phyloP scores from a whole-genome alignment of 1,140 invertebrate genomes.

The Coptotermes formosanus region DNA sequence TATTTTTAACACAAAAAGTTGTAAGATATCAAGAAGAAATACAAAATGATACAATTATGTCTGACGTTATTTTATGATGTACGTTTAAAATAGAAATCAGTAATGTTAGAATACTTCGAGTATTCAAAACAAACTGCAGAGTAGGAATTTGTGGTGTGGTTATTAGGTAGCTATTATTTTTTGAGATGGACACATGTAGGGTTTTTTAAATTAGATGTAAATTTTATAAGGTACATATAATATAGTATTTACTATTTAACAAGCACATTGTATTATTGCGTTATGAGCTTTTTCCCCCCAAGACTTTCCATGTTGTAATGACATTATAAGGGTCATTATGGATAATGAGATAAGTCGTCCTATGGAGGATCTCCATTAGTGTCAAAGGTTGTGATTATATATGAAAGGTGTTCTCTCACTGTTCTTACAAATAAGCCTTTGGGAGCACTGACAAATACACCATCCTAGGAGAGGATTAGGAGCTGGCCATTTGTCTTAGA shows the following conservation, averaged over 20 bases:
- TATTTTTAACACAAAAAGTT: background rate
- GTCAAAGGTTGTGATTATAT: constrained; percentile 15
- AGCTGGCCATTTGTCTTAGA: background rate
- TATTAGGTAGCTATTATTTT: background rate
- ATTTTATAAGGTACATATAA: background rate
- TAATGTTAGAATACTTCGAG: background rate
- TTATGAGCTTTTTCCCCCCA: background rate
- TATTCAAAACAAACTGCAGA: background rate
- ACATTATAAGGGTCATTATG: constrained; percentile 2
- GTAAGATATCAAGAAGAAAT: background rate
- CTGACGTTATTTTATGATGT: background rate
- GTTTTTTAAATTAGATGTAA: background rate
- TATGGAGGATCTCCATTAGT: background rate
- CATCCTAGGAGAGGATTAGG: constrained; percentile 9
- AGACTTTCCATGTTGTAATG: constrained; percentile 11
- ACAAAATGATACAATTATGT: background rate
- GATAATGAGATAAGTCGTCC: background rate
- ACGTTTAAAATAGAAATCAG: background rate
- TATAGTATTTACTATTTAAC: background rate
- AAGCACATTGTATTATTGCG: background rate
- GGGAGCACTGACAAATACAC: background rate
- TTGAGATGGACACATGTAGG: background rate
- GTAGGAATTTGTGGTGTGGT: background rate
- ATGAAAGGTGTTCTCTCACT: background rate
- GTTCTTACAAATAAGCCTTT: background rate